A percentile compares a stretch with the other conserved stretches of the same genome.
Conservation (phyloP, 1,140 invertebrate species). For the Pseudomyrmex dendroicus region DNA sequence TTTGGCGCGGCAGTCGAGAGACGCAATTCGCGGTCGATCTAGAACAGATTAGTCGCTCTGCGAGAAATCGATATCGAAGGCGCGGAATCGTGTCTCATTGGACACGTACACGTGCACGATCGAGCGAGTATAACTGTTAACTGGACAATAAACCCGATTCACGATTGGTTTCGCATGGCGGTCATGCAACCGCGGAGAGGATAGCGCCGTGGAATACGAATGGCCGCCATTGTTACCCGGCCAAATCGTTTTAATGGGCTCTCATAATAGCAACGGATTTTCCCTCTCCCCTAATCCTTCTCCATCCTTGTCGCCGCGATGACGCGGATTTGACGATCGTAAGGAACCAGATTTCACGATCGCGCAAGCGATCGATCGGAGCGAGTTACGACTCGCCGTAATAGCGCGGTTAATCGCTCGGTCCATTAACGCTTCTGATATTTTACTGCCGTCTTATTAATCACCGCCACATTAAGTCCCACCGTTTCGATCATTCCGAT, state of each 20-base stretch:
- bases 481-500: not conserved
- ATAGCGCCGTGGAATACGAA: constrained; percentile 69
- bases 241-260: constrained; percentile 71
- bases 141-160: constrained; percentile 70
- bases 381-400: constrained; percentile 32
- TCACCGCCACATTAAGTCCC: not conserved
- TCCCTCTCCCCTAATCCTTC: constrained; percentile 24
- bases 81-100: constrained; percentile 69
- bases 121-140: constrained; percentile 66
- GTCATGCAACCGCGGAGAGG: constrained; percentile 67
- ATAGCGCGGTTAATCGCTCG: constrained; percentile 32
- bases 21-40: constrained; percentile 40
- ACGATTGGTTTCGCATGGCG: constrained; percentile 72
- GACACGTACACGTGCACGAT: constrained; percentile 72
- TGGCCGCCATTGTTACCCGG: constrained; percentile 64
- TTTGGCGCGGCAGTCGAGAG: not conserved
- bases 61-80: constrained; percentile 37
- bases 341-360: constrained; percentile 56
- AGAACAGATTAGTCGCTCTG: constrained; percentile 46
- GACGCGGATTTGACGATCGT: constrained; percentile 40
- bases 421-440: constrained; percentile 27
- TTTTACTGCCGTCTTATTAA: constrained; percentile 36
- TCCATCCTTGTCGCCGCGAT: constrained; percentile 29
- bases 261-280: constrained; percentile 65
- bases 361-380: constrained; percentile 5